Conservation (phyloP, 2,113 vertebrate genomes). For the Motacilla alba region DNA sequence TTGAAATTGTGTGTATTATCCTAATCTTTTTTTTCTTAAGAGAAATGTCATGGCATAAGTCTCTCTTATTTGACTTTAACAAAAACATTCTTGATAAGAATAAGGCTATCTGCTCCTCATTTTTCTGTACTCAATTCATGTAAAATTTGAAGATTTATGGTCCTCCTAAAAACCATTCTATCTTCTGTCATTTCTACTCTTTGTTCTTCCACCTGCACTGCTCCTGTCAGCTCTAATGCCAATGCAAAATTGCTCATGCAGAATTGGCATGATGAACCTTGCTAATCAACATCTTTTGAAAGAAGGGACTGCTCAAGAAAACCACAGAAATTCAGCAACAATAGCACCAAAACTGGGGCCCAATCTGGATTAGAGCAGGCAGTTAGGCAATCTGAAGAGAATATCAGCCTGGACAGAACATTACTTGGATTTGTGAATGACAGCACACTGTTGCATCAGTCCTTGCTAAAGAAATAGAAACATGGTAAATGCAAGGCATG, state of each 20-base stretch:
- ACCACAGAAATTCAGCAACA: not conserved
- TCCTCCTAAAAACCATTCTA: not conserved
- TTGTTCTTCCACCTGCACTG: not conserved
- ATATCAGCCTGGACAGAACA: not conserved
- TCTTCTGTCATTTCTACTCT: not conserved
- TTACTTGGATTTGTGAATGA: not conserved
- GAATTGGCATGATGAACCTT: not conserved
- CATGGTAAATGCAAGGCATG: not conserved
- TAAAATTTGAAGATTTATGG: not conserved
- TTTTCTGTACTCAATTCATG: not conserved
- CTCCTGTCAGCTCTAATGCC: not conserved
- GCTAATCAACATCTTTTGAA: not conserved
- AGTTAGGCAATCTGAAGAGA: not conserved
- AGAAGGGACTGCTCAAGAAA: not conserved
- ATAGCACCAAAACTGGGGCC: not conserved
- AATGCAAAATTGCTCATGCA: rapidly evolving
- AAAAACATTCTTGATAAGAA: not conserved
- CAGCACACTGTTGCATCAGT: not conserved
- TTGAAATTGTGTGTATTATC: not conserved
- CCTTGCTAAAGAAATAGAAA: not conserved
- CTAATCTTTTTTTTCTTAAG: not conserved
- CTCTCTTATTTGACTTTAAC: not conserved
- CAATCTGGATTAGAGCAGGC: not conserved
- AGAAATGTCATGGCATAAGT: not conserved
- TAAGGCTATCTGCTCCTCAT: not conserved